phyloP scores from a whole-genome alignment of 2,888 invertebrate species.

The Drosophila atroscutellata region DNA sequence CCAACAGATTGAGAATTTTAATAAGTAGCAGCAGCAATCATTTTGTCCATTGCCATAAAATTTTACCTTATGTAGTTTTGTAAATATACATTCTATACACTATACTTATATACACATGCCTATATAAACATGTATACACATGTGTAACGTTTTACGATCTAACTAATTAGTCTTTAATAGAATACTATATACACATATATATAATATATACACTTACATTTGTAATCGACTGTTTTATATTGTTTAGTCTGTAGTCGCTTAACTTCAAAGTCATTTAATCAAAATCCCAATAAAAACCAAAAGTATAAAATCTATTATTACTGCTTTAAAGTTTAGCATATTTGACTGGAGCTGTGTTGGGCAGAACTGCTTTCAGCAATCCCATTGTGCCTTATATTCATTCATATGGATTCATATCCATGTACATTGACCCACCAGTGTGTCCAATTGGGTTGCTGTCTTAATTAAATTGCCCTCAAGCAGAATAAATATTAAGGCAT shows the following conservation, averaged over 20 bases:
- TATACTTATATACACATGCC: slow-evolving; percentile 9
- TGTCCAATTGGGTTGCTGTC: neutral
- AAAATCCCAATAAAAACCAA: slow-evolving; percentile 28
- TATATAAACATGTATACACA: neutral
- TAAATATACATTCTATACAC: slow-evolving; percentile 14
- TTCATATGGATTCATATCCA: neutral
- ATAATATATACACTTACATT: slow-evolving; percentile 28
- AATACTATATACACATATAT: slow-evolving; percentile 11
- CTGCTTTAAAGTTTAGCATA: neutral
- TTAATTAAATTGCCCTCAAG: neutral
- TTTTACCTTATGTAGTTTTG: slow-evolving; percentile 33
- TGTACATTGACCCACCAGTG: neutral
- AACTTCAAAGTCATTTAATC: slow-evolving; percentile 61
- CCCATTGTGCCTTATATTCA: neutral
- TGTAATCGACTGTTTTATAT: slow-evolving; percentile 66
- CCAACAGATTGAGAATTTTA: slow-evolving; percentile 85
- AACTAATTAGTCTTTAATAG: slow-evolving; percentile 32
- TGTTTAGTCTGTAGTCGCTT: slow-evolving; percentile 31
- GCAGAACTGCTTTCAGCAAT: neutral
- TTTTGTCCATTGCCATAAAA: slow-evolving; percentile 57
- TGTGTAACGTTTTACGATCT: slow-evolving; percentile 18
- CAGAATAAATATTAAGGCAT: neutral
- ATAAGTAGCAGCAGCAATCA: slow-evolving; percentile 68
- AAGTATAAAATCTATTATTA: neutral
- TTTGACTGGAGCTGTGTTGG: neutral